Base-by-base conservation (phyloP, 2,888 invertebrate species). In the Pogonocherus hispidulus region DNA sequence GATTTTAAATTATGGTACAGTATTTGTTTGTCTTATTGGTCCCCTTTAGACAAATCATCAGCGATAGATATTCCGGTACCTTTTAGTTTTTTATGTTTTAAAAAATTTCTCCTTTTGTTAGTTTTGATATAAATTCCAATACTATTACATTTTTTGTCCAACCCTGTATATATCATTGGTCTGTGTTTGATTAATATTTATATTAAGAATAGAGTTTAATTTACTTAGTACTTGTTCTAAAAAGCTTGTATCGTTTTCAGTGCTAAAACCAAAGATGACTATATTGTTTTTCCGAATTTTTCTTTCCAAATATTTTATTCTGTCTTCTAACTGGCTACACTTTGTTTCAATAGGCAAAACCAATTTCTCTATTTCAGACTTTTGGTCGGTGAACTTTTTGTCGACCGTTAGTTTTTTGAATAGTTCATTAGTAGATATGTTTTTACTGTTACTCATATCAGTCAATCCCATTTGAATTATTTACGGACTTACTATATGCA, bases 11-110 rank as follows among this genome's bases (percentile, higher is more conserved):
- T n/a, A n/a, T n/a, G 27, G 14, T 51, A 49, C 6, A 66, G n/a
- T 6, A 46, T 22, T 56, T 67, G 63, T 18, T 52, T 51, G 3
- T 16, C 44, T 22, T n/a, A 11, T 11, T 63, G 62, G 19, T 67
- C 67, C 23, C 54, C 60, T 11, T 37, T 54, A n/a, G 51, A n/a
- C 22, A 60, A 35, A 37, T 66, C 66, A 52, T 60, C 27, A 8
- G 54, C 22, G 11, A 66, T 46, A 18, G 52, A 62, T 11, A 66
- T 49, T 32, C 47, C 32, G 14, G 37, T 37, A 16, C 54, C 57
- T 32, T 67, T 67, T 2, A 63, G 57, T 63, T 65, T 6, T 46
- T 46, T 5, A 46, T 9, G 3, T 46, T 9, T 46, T 46, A 18
- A 18, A 46, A 46, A 6, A 46, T 18, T 1, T 6, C 9, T 46